Base-by-base conservation (phyloP, 1,140 invertebrate genomes). In the Drosophila gunungcola region DNA sequence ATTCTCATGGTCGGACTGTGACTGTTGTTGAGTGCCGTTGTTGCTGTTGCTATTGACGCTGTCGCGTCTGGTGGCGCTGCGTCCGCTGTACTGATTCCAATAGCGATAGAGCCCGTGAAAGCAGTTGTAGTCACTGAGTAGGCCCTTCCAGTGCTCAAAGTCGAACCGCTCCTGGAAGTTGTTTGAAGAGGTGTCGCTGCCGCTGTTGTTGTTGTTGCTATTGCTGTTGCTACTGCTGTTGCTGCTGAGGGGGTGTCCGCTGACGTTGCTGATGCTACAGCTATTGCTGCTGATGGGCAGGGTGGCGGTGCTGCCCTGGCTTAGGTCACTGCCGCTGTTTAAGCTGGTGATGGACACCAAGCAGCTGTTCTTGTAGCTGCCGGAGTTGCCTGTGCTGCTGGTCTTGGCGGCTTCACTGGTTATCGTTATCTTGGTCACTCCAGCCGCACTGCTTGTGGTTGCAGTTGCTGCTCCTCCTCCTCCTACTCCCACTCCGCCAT, bases 111-210 rank as follows among this genome's bases (percentile, higher is more conserved):
- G 45, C 9, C 86, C 84, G 55, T 91, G 73, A 39, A 92, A 80
- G 49, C 91, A 92, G 65, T 85, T 90, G 29, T 91, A 77, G 45
- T 92, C 90, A 36, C 81, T 90, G 12, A 92, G 60, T 16, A 91
- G 36, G 7, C 82, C 84, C 61, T 92, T 92, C 75, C 86, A 88
- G 45, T 91, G 76, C 46, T 86, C 78, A 38, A 92, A 91, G 51
- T 91, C 90, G 64, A 91, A 91, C 7, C 84, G 83, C 46, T 91
- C 83, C 42, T 91, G 90, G 42, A 91, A 91, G 60, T 90, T 91
- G n/a, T 81, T 83, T 11, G 91, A 91, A 3, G 86, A 90, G 9
- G 90, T 91, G 53, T 91, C 90, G 78, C 90, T 91, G 54, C 68
- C 51, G 29, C 21, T 56, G 54, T 51, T 72, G 56, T 61, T 77